phyloP scores from a whole-genome alignment of 2,797 vertebrate genomes.

The Megaceryle alcyon region DNA sequence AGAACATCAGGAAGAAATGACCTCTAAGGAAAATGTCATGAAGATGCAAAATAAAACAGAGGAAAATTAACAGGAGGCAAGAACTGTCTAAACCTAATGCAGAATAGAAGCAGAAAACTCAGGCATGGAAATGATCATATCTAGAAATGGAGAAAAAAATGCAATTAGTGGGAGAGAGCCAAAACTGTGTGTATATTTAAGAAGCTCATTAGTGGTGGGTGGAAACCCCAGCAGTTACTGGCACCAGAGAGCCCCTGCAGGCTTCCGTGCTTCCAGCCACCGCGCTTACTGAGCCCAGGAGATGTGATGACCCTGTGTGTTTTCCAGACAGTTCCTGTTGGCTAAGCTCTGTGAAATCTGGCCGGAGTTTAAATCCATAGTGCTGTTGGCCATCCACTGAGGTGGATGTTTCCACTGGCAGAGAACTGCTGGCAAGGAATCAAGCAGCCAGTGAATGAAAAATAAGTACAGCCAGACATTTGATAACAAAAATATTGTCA shows the following conservation, averaged over 20 bases:
- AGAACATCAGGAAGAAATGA: neutral
- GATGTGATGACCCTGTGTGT: neutral
- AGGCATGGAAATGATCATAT: neutral
- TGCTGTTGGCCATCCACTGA: neutral
- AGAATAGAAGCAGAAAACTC: neutral
- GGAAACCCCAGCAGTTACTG: neutral
- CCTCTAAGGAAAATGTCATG: neutral
- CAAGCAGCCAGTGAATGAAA: conserved; percentile 25
- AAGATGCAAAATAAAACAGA: neutral
- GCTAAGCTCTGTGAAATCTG: neutral
- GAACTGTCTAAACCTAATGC: neutral
- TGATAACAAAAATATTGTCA: conserved; percentile 53
- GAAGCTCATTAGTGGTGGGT: neutral
- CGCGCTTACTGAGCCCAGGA: neutral
- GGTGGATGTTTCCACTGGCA: conserved; percentile 35
- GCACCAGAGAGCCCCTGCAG: neutral
- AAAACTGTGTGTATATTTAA: neutral
- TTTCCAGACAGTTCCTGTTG: neutral
- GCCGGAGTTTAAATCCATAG: neutral
- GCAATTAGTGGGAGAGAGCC: neutral
- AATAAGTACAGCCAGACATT: conserved; percentile 7
- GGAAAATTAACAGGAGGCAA: neutral
- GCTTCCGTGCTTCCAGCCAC: rapidly evolving
- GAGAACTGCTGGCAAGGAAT: neutral
- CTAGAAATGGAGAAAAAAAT: neutral